Conservation (phyloP, 2,113 vertebrate species). For the Cephalopholis sonnerati region DNA sequence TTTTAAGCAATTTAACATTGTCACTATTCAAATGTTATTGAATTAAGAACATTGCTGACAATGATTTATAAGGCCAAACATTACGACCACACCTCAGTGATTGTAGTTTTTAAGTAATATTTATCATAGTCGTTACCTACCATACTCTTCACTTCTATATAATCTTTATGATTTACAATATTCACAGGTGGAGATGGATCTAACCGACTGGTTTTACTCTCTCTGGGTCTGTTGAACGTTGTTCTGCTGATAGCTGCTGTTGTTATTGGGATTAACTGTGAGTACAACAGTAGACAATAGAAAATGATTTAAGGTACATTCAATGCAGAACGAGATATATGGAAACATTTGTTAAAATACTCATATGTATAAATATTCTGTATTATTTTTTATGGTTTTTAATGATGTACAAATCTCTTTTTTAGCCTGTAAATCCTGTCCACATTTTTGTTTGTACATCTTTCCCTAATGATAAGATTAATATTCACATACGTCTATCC, state of each 20-base stretch:
- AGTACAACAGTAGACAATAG: conserved; percentile 35
- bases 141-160: neutral
- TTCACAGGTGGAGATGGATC: too few species aligned
- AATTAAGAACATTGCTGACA: too few species aligned
- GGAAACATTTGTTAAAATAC: too few species aligned
- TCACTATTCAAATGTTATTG: too few species aligned
- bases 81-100: too few species aligned
- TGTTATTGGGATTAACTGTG: conserved; percentile 63
- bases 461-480: neutral
- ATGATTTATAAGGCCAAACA: too few species aligned
- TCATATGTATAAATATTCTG: neutral
- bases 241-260: conserved; percentile 57
- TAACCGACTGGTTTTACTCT: conserved; percentile 36
- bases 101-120: neutral
- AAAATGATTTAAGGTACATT: neutral
- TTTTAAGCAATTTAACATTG: too few species aligned
- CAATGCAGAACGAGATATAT: neutral
- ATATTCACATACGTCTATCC: neutral
- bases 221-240: conserved; percentile 56
- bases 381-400: neutral
- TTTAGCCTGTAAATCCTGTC: too few species aligned
- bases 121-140: neutral
- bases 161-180: too few species aligned
- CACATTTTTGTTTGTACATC: neutral
- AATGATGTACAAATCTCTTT: too few species aligned